Percentiles rank a stretch among this genome's conserved stretches.
Evolutionary conservation across 2,888 invertebrate genomes (phyloP).

Genomic region (Zaprionus bogoriensis): DNA sequence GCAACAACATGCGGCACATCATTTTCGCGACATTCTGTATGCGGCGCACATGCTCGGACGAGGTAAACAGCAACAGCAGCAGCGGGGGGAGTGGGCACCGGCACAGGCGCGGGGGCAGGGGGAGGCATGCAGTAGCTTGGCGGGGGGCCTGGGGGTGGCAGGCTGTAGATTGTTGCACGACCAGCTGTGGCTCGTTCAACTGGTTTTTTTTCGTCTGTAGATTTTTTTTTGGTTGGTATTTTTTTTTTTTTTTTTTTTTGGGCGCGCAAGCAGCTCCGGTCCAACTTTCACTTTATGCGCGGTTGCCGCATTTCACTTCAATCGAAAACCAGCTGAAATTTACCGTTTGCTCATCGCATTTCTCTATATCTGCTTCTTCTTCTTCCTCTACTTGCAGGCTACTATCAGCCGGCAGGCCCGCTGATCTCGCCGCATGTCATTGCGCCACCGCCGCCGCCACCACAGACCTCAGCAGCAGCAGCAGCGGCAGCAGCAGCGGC

Average conservation of each 20-base stretch:
- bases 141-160: background rate
- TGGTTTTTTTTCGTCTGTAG: conserved; percentile 50
- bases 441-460: conserved; percentile 77
- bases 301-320: conserved; percentile 65
- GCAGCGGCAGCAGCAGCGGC: conserved; percentile 57
- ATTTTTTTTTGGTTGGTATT: background rate
- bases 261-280: conserved; percentile 43
- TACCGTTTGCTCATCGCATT: background rate
- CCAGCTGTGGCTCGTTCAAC: conserved; percentile 65
- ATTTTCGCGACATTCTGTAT: conserved; percentile 87
- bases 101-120: background rate
- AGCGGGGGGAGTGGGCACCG: background rate
- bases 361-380: background rate
- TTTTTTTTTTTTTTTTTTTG: conserved; percentile 39
- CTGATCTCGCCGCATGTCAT: conserved; percentile 88
- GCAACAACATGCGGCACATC: conserved; percentile 82
- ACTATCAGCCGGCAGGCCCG: conserved; percentile 96
- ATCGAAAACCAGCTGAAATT: background rate
- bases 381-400: conserved; percentile 88
- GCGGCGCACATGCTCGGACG: conserved; percentile 86
- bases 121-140: background rate
- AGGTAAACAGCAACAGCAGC: conserved; percentile 83
- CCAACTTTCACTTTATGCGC: conserved; percentile 71
- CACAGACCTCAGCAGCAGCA: conserved; percentile 43
- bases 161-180: conserved; percentile 44